Evolutionary conservation across 2,113 vertebrate genomes (phyloP), one percentile per base, ranked within the genome.

Genomic region (Paratilapia polleni): DNA sequence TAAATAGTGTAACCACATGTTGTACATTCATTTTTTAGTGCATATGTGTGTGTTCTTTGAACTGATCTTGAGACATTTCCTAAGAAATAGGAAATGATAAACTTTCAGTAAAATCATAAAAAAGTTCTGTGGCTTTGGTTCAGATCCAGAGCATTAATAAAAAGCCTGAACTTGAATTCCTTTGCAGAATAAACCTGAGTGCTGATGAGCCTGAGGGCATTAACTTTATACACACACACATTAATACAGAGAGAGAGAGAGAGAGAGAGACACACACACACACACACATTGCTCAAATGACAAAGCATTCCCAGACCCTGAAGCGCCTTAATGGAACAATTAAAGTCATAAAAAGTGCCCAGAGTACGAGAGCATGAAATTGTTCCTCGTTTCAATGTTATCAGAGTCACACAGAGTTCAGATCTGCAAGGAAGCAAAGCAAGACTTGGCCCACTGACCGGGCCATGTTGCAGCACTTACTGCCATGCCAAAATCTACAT

Each of bases 351-450:
- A 91, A 93, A 92, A 93, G 90, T 0, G 12, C 26, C 77, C 82
- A 41, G 70, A 84, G 90, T 64, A 83, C 80, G 26, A 82, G 85
- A 91, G 91, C 91, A 82, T 94, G 85, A 95, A 94, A 94, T 92
- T 88, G 90, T 93, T 91, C 70, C 85, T 88, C 13, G 12, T 88
- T 92, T 94, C 83, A 92, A 91, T 94, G 91, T 95, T 95, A 95
- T 95, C 94, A 93, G 94, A 92, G 92, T 91, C 94, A 91, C 68
- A 41, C 89, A 93, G 90, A 95, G 93, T 93, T 94, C 93, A 93
- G 81, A 91, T 89, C 88, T 90, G 87, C 80, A 86, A 92, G 93
- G 94, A 94, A 93, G 91, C 89, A 64, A 87, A 92, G 85, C 87
- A 81, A 86, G 75, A 64, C 83, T 80, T 84, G 82, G 88, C 88